These are phyloP conservation scores for Xylota sylvarum DNA, from an alignment of 2,888 invertebrate species.

Conservation along the genomic window DNA sequence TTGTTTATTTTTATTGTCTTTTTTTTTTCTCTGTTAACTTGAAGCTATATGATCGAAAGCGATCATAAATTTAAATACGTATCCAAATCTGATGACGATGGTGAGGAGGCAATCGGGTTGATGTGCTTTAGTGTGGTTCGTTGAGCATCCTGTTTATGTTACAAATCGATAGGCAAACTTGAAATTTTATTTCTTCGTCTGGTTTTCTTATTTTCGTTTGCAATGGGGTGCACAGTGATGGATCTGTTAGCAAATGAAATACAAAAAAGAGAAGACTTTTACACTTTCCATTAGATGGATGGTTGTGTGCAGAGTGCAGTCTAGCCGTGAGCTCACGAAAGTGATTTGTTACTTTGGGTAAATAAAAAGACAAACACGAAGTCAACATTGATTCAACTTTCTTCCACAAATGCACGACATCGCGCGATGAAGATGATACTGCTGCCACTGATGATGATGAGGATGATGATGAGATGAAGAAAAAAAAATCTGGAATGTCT, in stretches of 20 bases:
- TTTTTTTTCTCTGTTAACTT: neutral
- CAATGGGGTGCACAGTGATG: slow-evolving; percentile 3
- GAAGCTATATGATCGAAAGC: slow-evolving; percentile 9
- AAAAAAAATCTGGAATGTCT: neutral
- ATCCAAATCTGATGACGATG: neutral
- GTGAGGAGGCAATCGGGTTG: neutral
- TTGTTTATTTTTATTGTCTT: slow-evolving; percentile 19
- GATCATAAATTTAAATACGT: slow-evolving; percentile 16
- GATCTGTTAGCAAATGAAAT: slow-evolving; percentile 3
- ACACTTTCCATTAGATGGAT: slow-evolving; percentile 4
- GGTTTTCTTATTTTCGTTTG: slow-evolving; percentile 24
- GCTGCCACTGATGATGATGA: neutral
- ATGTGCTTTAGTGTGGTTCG: neutral
- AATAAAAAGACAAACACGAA: slow-evolving; percentile 10
- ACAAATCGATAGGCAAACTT: slow-evolving; percentile 63
- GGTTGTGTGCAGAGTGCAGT: slow-evolving; percentile 1
- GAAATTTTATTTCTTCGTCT: slow-evolving; percentile 13
- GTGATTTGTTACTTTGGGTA: slow-evolving; percentile 6
- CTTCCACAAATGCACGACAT: neutral
- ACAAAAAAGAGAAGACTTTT: slow-evolving; percentile 1
- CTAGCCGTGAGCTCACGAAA: slow-evolving; percentile 8
- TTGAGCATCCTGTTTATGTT: slow-evolving; percentile 67
- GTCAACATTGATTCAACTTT: slow-evolving; percentile 4
- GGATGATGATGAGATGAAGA: neutral
- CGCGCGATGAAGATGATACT: neutral